These are phyloP conservation scores for Mimachlamys varia DNA, from an alignment of 2,888 invertebrate genomes.

Conservation along the genomic window DNA sequence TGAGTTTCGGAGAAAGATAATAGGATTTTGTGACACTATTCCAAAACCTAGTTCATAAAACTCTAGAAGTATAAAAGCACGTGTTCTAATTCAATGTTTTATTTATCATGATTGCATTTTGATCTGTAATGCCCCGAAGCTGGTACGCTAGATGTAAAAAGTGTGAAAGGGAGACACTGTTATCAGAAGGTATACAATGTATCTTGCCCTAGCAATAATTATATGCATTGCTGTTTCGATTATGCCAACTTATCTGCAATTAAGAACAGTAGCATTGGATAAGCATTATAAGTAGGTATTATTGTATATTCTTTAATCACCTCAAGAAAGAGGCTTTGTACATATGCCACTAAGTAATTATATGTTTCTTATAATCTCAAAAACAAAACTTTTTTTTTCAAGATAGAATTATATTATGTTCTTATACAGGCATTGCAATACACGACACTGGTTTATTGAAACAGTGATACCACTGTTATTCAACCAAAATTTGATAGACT, in stretches of 20 bases:
- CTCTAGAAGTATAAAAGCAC: background rate
- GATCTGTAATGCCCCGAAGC: background rate
- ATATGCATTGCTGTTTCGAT: no score
- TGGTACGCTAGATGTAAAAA: background rate
- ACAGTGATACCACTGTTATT: no score
- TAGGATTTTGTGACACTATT: background rate
- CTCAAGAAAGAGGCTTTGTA: background rate
- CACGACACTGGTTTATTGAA: no score
- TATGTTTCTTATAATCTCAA: no score
- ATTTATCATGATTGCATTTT: background rate
- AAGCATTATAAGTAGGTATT: no score
- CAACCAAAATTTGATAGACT: background rate
- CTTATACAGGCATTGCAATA: no score
- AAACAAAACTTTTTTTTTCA: no score
- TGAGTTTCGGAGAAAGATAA: background rate
- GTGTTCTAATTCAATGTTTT: background rate
- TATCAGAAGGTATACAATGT: no score
- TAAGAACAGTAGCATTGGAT: no score
- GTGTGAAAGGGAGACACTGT: background rate
- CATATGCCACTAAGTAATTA: background rate
- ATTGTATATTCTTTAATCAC: background rate
- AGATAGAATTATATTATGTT: no score
- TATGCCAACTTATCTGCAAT: no score
- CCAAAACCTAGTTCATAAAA: background rate
- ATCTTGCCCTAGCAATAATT: no score